Evolutionary conservation across 2,888 invertebrate species (phyloP).

Genomic region (Molanna angustata): DNA sequence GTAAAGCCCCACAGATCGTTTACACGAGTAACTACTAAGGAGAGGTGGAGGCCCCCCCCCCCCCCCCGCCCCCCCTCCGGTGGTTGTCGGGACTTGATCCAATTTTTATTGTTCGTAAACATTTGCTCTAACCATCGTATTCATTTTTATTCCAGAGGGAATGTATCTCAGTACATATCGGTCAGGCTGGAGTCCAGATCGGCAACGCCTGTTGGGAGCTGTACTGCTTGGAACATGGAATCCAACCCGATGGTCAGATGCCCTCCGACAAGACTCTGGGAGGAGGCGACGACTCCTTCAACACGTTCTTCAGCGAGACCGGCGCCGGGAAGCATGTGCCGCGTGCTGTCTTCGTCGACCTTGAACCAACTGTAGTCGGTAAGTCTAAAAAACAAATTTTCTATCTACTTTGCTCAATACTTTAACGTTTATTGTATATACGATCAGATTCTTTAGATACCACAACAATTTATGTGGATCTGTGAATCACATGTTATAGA

Average conservation of each 20-base stretch:
- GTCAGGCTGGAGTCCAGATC: slow-evolving; percentile 78
- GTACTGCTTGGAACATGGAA: slow-evolving; percentile 80
- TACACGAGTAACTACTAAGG: neutral
- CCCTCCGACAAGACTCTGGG: slow-evolving; percentile 76
- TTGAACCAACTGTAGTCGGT: slow-evolving; percentile 93
- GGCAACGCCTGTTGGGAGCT: slow-evolving; percentile 87
- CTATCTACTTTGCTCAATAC: too few relatives aligned
- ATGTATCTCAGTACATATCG: slow-evolving; percentile 71
- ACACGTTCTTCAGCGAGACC: slow-evolving; percentile 76
- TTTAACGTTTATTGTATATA: too few relatives aligned
- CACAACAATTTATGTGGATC: too few relatives aligned
- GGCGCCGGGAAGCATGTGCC: slow-evolving; percentile 83
- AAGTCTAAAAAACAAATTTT: slow-evolving; percentile 41
- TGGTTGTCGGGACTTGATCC: too few relatives aligned
- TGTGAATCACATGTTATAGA: too few relatives aligned
- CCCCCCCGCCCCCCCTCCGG: too few relatives aligned
- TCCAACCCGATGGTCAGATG: slow-evolving; percentile 85
- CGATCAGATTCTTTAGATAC: too few relatives aligned
- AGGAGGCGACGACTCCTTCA: slow-evolving; percentile 73
- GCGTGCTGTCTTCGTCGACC: slow-evolving; percentile 83
- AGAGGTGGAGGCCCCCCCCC: too few relatives aligned
- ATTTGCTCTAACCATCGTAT: neutral
- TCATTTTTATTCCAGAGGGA: slow-evolving; percentile 54
- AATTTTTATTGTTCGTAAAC: too few relatives aligned
- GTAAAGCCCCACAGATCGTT: neutral